A percentile compares a stretch with the other conserved stretches of the same genome.
phyloP scores from a whole-genome alignment of 2,888 invertebrate genomes.

The Amiota communis region DNA sequence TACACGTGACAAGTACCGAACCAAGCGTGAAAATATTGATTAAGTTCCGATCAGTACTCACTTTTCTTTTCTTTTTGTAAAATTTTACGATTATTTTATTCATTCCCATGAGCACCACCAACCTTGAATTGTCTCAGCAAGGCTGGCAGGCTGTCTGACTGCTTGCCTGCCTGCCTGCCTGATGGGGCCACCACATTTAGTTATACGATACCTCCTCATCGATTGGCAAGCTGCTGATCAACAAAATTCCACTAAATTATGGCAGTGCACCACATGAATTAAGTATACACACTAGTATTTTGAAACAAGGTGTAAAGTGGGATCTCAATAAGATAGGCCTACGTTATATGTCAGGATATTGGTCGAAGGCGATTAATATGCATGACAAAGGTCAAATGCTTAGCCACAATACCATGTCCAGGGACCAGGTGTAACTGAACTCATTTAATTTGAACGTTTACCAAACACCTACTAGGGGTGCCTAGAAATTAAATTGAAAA shows the following conservation, averaged over 20 bases:
- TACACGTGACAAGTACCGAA: constrained; percentile 15
- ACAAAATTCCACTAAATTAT: too few species aligned
- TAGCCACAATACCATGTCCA: background rate
- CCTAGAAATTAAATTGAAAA: background rate
- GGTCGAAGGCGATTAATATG: constrained; percentile 7
- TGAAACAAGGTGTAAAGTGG: constrained; percentile 59
- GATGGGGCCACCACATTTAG: too few species aligned
- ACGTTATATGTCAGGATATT: constrained; percentile 19
- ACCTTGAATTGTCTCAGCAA: constrained; percentile 3
- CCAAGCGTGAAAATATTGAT: constrained; percentile 22
- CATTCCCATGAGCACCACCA: background rate
- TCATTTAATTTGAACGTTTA: constrained; percentile 41
- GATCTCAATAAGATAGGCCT: constrained; percentile 31
- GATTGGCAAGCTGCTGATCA: background rate
- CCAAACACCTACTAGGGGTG: constrained; percentile 35
- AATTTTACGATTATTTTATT: background rate
- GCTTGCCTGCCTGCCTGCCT: background rate
- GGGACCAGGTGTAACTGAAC: constrained; percentile 32
- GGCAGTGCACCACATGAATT: too few species aligned
- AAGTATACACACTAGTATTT: background rate
- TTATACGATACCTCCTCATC: background rate
- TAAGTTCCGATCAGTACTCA: constrained; percentile 8
- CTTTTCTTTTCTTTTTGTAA: background rate
- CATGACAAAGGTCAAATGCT: background rate
- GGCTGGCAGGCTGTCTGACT: background rate